Percentiles rank a stretch among this genome's conserved stretches.
These are phyloP conservation scores for Micromys minutus DNA, from an alignment of 2,113 vertebrate genomes.

Conservation along the genomic window DNA sequence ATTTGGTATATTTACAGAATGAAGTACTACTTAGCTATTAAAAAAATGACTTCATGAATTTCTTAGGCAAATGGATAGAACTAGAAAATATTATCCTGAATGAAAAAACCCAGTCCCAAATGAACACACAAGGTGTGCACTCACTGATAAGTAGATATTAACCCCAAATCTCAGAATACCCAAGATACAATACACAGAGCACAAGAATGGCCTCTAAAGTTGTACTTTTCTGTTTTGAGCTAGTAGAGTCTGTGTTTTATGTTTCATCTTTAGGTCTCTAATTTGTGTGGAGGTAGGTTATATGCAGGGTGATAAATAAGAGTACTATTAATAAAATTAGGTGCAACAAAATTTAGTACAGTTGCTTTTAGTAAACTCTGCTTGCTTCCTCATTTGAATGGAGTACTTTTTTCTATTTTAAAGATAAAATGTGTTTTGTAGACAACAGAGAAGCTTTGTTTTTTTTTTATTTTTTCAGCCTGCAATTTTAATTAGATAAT, in stretches of 20 bases:
- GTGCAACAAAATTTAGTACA: neutral
- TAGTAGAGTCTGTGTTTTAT: neutral
- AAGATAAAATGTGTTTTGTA: neutral
- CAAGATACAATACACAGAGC: too few relatives aligned
- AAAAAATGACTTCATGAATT: too few relatives aligned
- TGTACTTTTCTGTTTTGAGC: neutral
- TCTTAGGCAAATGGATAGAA: too few relatives aligned
- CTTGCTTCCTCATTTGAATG: neutral
- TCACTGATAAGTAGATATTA: too few relatives aligned
- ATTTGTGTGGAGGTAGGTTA: neutral
- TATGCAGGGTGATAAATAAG: neutral
- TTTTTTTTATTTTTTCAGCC: neutral
- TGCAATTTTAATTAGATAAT: neutral
- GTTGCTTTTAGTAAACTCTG: neutral
- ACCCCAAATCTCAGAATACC: too few relatives aligned
- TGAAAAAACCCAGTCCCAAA: too few relatives aligned
- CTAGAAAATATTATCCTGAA: too few relatives aligned
- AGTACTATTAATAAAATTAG: neutral
- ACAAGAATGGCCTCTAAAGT: too few relatives aligned
- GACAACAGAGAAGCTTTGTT: neutral
- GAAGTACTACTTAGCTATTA: too few relatives aligned
- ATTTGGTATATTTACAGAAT: too few relatives aligned
- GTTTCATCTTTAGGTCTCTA: neutral
- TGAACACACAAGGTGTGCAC: too few relatives aligned
- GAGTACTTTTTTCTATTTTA: neutral